Conservation (phyloP, 2,888 invertebrate species). For the Cheilosia impressa region DNA sequence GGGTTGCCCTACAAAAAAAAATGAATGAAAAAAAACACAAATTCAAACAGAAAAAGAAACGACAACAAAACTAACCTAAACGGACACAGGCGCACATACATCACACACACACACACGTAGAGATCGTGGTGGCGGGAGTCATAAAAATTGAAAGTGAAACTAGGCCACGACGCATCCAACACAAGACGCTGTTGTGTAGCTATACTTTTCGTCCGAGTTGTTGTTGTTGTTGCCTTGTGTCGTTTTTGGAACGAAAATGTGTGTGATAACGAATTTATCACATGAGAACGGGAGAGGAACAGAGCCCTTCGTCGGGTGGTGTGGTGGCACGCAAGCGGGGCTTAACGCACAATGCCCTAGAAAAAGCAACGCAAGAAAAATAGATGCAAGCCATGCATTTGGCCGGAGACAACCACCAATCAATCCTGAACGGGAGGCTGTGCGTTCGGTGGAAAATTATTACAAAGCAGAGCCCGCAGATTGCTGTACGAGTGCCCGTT, state of each 20-base stretch:
- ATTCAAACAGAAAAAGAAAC: background rate
- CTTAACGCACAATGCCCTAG: slow-evolving; percentile 66
- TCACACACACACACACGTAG: slow-evolving; percentile 18
- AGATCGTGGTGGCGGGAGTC: slow-evolving; percentile 55
- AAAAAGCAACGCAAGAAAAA: slow-evolving; percentile 42
- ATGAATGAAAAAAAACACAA: slow-evolving; percentile 16
- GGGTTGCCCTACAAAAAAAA: slow-evolving; percentile 72
- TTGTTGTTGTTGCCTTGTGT: slow-evolving; percentile 21
- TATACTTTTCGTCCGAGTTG: slow-evolving; percentile 59
- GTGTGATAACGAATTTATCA: slow-evolving; percentile 75
- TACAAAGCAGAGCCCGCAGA: slow-evolving; percentile 44
- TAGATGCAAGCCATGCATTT: slow-evolving; percentile 43
- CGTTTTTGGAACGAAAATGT: slow-evolving; percentile 53
- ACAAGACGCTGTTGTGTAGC: slow-evolving; percentile 65
- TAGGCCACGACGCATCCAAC: slow-evolving; percentile 73
- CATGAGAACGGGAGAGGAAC: slow-evolving; percentile 43
- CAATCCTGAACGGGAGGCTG: slow-evolving; percentile 62
- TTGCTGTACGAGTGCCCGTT: slow-evolving; percentile 14
- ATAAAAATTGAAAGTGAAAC: slow-evolving; percentile 75
- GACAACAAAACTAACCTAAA: background rate
- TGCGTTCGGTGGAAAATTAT: slow-evolving; percentile 13
- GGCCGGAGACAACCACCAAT: slow-evolving; percentile 55
- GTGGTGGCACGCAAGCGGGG: slow-evolving; percentile 31
- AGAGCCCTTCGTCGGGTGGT: slow-evolving; percentile 57
- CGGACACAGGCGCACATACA: background rate